Evolutionary conservation across 1,140 invertebrate species (phyloP).

Genomic region (Eurosta solidaginis): DNA sequence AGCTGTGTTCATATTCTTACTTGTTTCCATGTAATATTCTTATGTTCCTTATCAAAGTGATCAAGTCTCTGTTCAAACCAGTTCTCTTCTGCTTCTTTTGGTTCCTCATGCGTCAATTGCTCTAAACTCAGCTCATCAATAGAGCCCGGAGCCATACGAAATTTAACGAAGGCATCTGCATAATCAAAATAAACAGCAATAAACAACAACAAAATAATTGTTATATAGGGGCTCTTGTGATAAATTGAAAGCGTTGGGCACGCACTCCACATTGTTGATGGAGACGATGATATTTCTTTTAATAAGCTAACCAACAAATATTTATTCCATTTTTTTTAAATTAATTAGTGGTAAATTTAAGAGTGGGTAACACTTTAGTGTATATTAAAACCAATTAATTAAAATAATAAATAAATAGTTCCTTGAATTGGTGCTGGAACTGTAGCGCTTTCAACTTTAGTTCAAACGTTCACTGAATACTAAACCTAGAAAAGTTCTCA

Average conservation of each 20-base stretch:
- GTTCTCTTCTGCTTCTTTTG: slow-evolving; percentile 64
- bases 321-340: no score
- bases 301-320: no score
- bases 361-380: no score
- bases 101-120: slow-evolving; percentile 32
- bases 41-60: slow-evolving; percentile 69
- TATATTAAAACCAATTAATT: no score
- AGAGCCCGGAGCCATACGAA: slow-evolving; percentile 44
- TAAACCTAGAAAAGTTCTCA: no score
- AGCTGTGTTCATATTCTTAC: no score
- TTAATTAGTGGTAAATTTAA: no score
- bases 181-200: background rate
- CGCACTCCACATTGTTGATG: background rate
- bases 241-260: background rate
- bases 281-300: background rate
- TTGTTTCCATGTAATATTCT: slow-evolving; percentile 75
- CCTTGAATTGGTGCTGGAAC: no score
- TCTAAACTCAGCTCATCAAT: slow-evolving; percentile 56
- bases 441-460: no score
- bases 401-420: no score
- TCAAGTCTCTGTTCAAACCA: slow-evolving; percentile 81
- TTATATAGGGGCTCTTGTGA: background rate
- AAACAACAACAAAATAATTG: background rate
- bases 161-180: background rate
- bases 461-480: no score